phyloP scores from a whole-genome alignment of 2,797 vertebrate genomes.

The Rhyacichthys aspro region DNA sequence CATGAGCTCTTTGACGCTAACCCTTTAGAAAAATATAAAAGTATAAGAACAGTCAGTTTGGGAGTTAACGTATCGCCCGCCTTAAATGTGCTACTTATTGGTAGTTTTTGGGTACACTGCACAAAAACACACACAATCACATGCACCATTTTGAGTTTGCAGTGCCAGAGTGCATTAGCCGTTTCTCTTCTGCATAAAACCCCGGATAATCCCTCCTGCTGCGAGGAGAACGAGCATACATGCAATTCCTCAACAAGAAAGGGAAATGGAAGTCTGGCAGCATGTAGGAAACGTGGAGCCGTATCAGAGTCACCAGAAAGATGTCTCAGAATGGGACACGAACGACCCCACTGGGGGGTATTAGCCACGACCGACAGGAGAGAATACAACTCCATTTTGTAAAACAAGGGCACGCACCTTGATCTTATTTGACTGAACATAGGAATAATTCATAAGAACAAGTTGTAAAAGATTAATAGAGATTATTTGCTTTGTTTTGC shows the following conservation, averaged over 20 bases:
- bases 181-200: constrained; percentile 27
- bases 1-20: constrained; percentile 23
- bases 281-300: constrained; percentile 31
- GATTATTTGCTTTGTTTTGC: constrained; percentile 58
- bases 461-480: constrained; percentile 52
- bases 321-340: constrained; percentile 33
- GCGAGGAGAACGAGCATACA: constrained; percentile 37
- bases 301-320: constrained; percentile 34
- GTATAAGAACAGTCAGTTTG: constrained; percentile 56
- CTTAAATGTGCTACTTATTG: constrained; percentile 29
- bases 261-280: constrained; percentile 23
- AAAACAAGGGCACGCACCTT: constrained; percentile 30
- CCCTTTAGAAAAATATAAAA: constrained; percentile 21
- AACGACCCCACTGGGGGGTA: constrained; percentile 37
- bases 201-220: constrained; percentile 40
- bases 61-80: constrained; percentile 41
- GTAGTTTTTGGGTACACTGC: constrained; percentile 20
- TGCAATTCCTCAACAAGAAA: constrained; percentile 43
- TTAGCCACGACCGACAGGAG: constrained; percentile 25
- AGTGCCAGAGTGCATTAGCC: constrained; percentile 33
- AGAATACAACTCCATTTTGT: not conserved
- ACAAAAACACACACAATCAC: constrained; percentile 1
- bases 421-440: constrained; percentile 23
- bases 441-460: constrained; percentile 40
- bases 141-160: constrained; percentile 15